Evolutionary conservation across 1,140 invertebrate genomes (phyloP).

Genomic region (Anastrepha obliqua): DNA sequence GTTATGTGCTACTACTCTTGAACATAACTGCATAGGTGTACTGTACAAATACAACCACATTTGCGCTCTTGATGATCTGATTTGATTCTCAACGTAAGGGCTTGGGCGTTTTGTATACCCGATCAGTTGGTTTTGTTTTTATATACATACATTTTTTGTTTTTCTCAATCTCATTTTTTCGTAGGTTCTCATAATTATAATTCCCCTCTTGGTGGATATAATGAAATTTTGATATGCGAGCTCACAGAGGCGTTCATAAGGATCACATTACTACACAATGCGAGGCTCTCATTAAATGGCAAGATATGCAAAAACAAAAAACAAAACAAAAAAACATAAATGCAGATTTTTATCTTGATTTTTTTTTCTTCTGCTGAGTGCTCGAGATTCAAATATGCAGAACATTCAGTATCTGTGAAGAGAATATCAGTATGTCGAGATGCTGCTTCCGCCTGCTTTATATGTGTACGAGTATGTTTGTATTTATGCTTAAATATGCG

Average conservation of each 20-base stretch:
- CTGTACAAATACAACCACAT: not conserved
- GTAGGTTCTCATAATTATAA: not conserved
- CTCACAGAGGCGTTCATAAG: constrained; percentile 9
- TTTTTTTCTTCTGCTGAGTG: too few species aligned
- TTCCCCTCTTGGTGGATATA: not conserved
- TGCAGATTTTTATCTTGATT: constrained; percentile 11
- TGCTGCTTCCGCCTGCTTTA: too few species aligned
- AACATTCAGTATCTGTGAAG: too few species aligned
- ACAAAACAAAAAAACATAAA: not conserved
- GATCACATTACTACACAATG: not conserved
- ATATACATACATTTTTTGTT: not conserved
- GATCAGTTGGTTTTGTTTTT: not conserved
- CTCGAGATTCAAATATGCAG: too few species aligned
- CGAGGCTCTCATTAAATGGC: not conserved
- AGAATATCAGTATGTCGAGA: too few species aligned
- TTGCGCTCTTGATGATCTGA: not conserved
- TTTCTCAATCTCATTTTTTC: constrained; percentile 8
- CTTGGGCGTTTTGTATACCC: not conserved
- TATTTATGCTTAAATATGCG: too few species aligned
- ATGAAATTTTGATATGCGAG: constrained; percentile 21
- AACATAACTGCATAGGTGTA: not conserved
- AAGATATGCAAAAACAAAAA: not conserved
- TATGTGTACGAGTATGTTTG: too few species aligned
- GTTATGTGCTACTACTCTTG: too few species aligned
- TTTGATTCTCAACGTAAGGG: not conserved